Conservation (phyloP, 1,140 invertebrate genomes). For the Halictus rubicundus region DNA sequence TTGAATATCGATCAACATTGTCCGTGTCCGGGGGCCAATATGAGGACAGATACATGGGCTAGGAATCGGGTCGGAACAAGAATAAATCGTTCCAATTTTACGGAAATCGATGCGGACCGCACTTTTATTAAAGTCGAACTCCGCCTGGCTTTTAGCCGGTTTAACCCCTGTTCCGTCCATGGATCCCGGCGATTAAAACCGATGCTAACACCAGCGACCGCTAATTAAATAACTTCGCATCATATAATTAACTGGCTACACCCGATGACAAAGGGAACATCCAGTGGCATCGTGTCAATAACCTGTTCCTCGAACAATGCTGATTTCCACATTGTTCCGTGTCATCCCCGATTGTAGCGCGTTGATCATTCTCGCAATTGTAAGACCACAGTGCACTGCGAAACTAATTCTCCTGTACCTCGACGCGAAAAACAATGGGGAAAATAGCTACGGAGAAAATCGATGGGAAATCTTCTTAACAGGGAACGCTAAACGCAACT, state of each 20-base stretch:
- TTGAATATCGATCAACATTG: conserved; percentile 46
- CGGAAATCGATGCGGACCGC: conserved; percentile 41
- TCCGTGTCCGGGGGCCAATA: conserved; percentile 17
- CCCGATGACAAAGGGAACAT: conserved; percentile 17
- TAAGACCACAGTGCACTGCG: too few relatives aligned
- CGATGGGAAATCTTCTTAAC: too few relatives aligned
- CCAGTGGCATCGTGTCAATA: not conserved
- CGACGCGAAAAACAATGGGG: too few relatives aligned
- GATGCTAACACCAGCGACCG: conserved; percentile 10
- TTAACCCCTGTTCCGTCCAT: conserved; percentile 18
- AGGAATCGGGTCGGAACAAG: conserved; percentile 38
- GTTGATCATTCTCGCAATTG: too few relatives aligned
- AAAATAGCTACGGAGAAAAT: too few relatives aligned
- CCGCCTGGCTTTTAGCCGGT: conserved; percentile 19
- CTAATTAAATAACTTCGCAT: conserved; percentile 55
- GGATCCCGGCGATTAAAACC: conserved; percentile 41
- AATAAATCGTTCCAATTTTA: conserved; percentile 61
- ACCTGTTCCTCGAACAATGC: conserved; percentile 39
- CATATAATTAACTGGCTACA: conserved; percentile 61
- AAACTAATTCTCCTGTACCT: too few relatives aligned
- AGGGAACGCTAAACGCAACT: too few relatives aligned
- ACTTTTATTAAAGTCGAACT: conserved; percentile 62
- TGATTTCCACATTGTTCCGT: conserved; percentile 41
- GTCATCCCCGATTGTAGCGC: not conserved
- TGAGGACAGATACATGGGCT: conserved; percentile 16